Conservation (phyloP, 2,888 invertebrate genomes). For the Hydroisotoma schaefferi region DNA sequence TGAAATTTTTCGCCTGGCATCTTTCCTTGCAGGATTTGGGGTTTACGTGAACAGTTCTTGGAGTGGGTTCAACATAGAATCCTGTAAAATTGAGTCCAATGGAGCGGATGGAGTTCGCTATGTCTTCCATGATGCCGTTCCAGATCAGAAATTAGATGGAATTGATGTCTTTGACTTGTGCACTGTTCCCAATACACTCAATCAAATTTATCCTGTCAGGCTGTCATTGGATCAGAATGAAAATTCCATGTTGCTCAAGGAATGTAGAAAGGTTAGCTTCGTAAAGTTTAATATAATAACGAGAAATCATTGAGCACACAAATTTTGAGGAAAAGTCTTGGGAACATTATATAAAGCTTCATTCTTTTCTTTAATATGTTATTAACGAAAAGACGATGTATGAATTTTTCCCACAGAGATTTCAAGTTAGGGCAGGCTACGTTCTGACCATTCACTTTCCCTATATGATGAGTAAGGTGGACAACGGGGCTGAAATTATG, state of each 20-base stretch:
- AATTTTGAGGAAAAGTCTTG: too few relatives aligned
- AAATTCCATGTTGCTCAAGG: slow-evolving; percentile 66
- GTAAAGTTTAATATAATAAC: background rate
- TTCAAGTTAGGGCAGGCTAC: slow-evolving; percentile 62
- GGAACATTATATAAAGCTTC: too few relatives aligned
- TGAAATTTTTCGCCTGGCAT: too few relatives aligned
- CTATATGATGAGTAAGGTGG: slow-evolving; percentile 66
- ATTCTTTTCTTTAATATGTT: too few relatives aligned
- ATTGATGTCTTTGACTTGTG: slow-evolving; percentile 79
- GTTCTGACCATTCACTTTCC: slow-evolving; percentile 81
- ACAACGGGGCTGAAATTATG: slow-evolving; percentile 66
- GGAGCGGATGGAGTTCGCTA: slow-evolving; percentile 88
- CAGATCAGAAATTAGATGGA: slow-evolving; percentile 66
- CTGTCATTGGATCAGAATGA: slow-evolving; percentile 75
- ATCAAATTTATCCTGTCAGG: slow-evolving; percentile 82
- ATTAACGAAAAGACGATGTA: slow-evolving; percentile 5
- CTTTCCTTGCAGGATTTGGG: slow-evolving; percentile 78
- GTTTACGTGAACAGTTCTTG: slow-evolving; percentile 84
- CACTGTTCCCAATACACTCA: slow-evolving; percentile 73
- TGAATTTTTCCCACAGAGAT: slow-evolving; percentile 41
- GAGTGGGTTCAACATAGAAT: slow-evolving; percentile 73
- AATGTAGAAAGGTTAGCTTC: slow-evolving; percentile 64
- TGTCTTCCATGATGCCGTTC: slow-evolving; percentile 70
- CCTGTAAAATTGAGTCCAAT: slow-evolving; percentile 75
- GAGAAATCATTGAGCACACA: too few relatives aligned